Base-by-base conservation (phyloP, 2,888 invertebrate species). In the Dicycla oo region DNA sequence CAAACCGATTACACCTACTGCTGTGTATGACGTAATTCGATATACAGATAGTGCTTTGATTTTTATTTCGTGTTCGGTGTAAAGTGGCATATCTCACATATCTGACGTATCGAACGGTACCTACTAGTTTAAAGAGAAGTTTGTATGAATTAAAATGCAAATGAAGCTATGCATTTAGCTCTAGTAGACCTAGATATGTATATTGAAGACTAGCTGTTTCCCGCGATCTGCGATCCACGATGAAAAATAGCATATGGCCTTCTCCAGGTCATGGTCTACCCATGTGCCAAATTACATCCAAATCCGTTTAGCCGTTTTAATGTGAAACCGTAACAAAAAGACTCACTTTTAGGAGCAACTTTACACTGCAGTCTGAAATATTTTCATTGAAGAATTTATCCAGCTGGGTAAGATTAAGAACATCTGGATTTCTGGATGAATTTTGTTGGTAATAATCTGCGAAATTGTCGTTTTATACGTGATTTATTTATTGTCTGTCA, bases 381-480 rank as follows among this genome's bases (percentile, higher is more conserved):
- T 38, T 23, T 56, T 10, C 34, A 18, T 23, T 51, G 10, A 62
- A 43, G 6, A 40, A 53, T 57, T 57, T 38, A 43, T 53, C 40
- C 30, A 63, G 45, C 51, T 26, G n/a, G 4, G 7, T 34, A 40
- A 43, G 43, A 18, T 47, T 54, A 40, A 7, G 23, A 73, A 23
- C 49, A 78, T 58, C 62, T 78, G 66, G 40, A 40, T 8, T 47
- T 23, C 23, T 67, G 34, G 20, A 45, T 26, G 58, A 60, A 67
- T 67, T 64, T 56, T 38, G 18, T 66, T 78, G 47, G 83, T 85
- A 84, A 89, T 87, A 84, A 89, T 87, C 88, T 90, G 90, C 89
- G 85, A 92, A 92, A 93, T 90, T 87, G 89, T 89, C 90, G 83
- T 91, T 92, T 92, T 90, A 88, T 89, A 83, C 87, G 89, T 89